These are phyloP conservation scores for Phymanthus crucifer DNA, from an alignment of 92 coral and sea anemone species.

Conservation along the genomic window DNA sequence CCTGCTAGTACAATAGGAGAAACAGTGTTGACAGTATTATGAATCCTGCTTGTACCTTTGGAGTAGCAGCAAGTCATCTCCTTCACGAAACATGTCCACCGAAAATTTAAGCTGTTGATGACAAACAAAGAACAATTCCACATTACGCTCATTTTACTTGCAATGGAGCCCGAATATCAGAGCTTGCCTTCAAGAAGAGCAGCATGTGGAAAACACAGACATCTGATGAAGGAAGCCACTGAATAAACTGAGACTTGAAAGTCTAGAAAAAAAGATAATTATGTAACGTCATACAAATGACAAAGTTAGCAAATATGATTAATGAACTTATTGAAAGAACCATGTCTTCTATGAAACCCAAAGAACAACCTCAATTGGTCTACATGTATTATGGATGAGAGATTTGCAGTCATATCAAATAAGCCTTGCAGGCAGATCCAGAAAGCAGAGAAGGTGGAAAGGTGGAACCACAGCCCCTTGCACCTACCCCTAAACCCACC, in stretches of 20 bases:
- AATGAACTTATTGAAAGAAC: too few species aligned
- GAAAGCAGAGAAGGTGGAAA: too few species aligned
- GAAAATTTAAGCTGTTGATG: slow-evolving; percentile 72
- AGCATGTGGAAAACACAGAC: slow-evolving; percentile 78
- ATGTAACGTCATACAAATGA: neutral
- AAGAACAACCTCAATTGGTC: too few species aligned
- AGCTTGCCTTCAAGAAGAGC: slow-evolving; percentile 75
- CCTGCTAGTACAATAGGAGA: too few species aligned
- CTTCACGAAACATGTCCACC: slow-evolving; percentile 82
- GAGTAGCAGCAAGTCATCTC: slow-evolving; percentile 77
- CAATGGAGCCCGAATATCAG: neutral
- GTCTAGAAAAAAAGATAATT: slow-evolving; percentile 57
- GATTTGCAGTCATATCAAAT: neutral
- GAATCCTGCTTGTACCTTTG: slow-evolving; percentile 61
- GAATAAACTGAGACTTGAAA: slow-evolving; percentile 89
- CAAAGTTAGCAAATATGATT: neutral
- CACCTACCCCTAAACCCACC: too few species aligned
- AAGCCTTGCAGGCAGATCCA: too few species aligned
- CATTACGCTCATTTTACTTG: neutral
- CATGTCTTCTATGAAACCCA: too few species aligned
- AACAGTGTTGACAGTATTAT: neutral
- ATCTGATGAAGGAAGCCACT: slow-evolving; percentile 83
- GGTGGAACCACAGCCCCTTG: too few species aligned
- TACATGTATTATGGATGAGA: too few species aligned
- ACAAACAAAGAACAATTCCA: neutral